These are phyloP conservation scores for Strigops habroptila DNA, from an alignment of 2,113 vertebrate species.

Conservation along the genomic window DNA sequence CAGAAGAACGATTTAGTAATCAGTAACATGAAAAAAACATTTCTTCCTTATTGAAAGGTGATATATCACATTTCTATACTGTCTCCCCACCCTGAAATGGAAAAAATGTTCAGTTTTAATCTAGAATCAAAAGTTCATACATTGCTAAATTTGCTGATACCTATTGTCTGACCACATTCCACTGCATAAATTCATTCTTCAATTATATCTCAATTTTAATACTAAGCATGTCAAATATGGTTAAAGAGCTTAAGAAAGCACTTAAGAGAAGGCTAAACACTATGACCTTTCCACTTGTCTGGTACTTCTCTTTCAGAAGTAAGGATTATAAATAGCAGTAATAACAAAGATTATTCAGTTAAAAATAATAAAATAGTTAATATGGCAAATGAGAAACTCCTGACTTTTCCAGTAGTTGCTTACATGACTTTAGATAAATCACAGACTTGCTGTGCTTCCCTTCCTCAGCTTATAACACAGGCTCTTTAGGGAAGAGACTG, in stretches of 20 bases:
- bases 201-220: not conserved
- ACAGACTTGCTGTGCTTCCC: not conserved
- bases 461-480: not conserved
- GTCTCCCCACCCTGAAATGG: not conserved
- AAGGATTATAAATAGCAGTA: not conserved
- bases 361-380: not conserved
- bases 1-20: not conserved
- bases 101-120: not conserved
- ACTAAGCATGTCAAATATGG: not conserved
- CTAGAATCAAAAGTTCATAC: not conserved
- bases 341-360: not conserved
- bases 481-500: not conserved
- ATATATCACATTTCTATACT: not conserved
- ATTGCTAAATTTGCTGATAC: not conserved
- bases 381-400: not conserved
- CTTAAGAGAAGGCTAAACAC: not conserved
- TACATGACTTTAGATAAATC: not conserved
- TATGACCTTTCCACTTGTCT: not conserved
- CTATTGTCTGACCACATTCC: accelerated
- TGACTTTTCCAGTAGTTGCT: not conserved
- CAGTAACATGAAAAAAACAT: not conserved
- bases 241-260: not conserved
- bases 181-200: not conserved
- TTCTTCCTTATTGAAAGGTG: not conserved
- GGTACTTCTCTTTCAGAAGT: not conserved